Conservation (phyloP, 2,797 vertebrate genomes). For the Lepus townsendii region DNA sequence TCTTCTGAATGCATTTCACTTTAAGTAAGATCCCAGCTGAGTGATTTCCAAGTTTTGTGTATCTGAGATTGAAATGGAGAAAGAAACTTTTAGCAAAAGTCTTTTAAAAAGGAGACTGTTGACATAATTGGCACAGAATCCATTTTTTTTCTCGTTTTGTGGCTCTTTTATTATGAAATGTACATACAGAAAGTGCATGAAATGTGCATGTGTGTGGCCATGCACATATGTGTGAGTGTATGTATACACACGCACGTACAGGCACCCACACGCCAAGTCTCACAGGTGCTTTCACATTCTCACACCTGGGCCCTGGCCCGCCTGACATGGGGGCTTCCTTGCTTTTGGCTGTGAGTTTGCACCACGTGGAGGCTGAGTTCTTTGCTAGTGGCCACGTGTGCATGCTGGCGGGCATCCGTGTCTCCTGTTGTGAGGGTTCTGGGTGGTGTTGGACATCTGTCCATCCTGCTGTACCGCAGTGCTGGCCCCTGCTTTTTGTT, state of each 20-base stretch:
- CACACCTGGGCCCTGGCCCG: too few relatives aligned
- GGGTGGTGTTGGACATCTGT: not conserved
- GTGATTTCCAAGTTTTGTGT: slow-evolving; percentile 6
- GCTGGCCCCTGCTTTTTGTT: too few relatives aligned
- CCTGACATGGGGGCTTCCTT: not conserved
- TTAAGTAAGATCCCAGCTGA: slow-evolving; percentile 5
- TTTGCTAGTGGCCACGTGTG: too few relatives aligned
- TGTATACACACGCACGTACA: fast-evolving
- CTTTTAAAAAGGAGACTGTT: not conserved
- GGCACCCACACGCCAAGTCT: too few relatives aligned
- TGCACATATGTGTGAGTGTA: not conserved
- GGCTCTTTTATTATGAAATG: not conserved
- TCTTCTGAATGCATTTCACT: slow-evolving; percentile 22
- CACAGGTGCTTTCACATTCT: not conserved
- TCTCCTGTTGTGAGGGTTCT: not conserved
- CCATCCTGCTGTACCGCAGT: too few relatives aligned
- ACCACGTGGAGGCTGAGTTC: not conserved
- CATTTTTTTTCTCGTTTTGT: not conserved
- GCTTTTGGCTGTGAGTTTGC: not conserved
- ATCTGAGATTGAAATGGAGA: slow-evolving; percentile 48
- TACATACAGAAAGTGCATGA: not conserved
- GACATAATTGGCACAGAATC: not conserved
- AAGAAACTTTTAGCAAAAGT: slow-evolving; percentile 3
- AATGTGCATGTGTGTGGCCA: not conserved
- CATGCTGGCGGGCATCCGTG: too few relatives aligned